These are phyloP conservation scores for Tupaia chinensis DNA, from an alignment of 2,113 vertebrate species.

Conservation along the genomic window DNA sequence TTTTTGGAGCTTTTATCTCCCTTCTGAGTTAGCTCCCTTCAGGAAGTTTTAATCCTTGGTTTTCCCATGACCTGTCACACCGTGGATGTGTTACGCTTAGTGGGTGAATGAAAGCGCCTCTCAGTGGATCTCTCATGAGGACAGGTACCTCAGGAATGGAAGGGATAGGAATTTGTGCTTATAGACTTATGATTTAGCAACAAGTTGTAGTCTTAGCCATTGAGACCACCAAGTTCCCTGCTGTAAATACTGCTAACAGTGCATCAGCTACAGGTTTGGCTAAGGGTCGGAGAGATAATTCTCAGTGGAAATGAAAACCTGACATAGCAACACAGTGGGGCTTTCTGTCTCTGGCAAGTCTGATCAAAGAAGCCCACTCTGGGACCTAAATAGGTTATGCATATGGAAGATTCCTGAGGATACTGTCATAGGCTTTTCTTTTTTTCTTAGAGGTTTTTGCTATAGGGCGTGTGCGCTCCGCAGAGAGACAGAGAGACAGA, in stretches of 20 bases:
- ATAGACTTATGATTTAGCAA: slow-evolving; percentile 23
- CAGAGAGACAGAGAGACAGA: no score
- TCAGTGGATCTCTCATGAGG: slow-evolving; percentile 8
- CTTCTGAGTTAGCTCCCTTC: neutral
- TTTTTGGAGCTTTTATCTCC: neutral
- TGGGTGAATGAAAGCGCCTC: neutral
- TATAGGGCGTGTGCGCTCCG: no score
- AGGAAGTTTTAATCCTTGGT: neutral
- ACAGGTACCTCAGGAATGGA: neutral
- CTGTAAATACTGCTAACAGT: slow-evolving; percentile 25
- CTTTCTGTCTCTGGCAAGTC: neutral
- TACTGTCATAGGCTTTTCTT: neutral
- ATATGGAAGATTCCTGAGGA: neutral
- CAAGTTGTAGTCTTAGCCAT: neutral
- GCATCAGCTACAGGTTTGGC: neutral
- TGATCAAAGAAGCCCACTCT: neutral
- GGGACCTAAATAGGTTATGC: neutral
- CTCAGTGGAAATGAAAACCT: neutral
- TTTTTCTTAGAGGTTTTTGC: no score
- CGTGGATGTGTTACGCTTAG: neutral
- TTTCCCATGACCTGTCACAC: neutral
- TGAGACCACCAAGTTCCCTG: neutral
- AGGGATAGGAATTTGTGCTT: slow-evolving; percentile 6
- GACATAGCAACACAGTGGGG: neutral
- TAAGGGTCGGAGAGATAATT: neutral